Evolutionary conservation across 1,140 invertebrate genomes (phyloP), one percentile per base, ranked within the genome.

Genomic region (Drosophila auraria): DNA sequence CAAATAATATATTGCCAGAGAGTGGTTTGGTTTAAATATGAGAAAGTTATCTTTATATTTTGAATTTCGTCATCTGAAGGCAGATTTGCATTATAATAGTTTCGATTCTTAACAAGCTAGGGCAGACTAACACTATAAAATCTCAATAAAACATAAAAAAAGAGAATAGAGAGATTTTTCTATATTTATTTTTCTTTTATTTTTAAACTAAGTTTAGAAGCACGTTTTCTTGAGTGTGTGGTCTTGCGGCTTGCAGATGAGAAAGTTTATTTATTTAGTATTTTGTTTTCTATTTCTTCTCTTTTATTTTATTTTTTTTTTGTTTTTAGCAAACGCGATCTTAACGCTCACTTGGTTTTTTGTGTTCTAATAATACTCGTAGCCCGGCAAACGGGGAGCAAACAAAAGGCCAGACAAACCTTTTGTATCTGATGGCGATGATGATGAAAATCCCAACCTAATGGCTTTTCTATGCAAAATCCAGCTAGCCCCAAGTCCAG

Each of bases 311-410:
- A 66, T 56, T 5, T 40, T 8, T 68, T 15, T 47, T 76, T 82
- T 64, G 25, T 63, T 40, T 62, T 73, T 77, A 68, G 68, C 68
- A 44, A 62, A 23, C 54, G 81, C 69, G 84, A 87, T 87, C 84
- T 89, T 89, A 89, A 89, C 84, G 84, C 84, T 89, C 70, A 90
- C 84, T 90, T 89, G 86, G 82, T 50, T 90, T 57, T 82, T 81
- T 89, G 86, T 89, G 84, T 89, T 89, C 84, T 89, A 89, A 89
- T 90, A 89, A 89, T 78, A 86, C 83, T 42, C 59, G 62, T 53
- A 23, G 33, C 33, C 38, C 56, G 15, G 38, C 59, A 53, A 56
- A 42, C 72, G 50, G 58, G 33, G 27, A 30, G 40, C 77, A 56
- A 82, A 77, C 73, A 77, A 77, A 77, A 77, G 75, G 57, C 49